Evolutionary conservation across 2,888 invertebrate species (phyloP).

Genomic region (Dasypolia templi): DNA sequence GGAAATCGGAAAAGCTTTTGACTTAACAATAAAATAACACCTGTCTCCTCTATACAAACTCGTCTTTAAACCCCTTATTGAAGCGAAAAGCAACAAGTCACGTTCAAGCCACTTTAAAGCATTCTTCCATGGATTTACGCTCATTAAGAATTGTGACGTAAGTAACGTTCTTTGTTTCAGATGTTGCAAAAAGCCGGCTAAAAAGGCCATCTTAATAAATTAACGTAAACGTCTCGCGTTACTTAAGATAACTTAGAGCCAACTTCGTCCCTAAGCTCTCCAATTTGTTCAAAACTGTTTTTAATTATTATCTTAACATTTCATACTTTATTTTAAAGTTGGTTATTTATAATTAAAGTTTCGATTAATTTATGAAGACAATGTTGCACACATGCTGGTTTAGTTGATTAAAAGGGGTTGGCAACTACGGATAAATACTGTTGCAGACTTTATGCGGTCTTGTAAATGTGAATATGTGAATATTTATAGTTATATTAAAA

Average conservation of each 20-base stretch:
- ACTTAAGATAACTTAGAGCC: conserved; percentile 39
- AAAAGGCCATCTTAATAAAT: conserved; percentile 47
- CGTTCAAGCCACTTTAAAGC: conserved; percentile 26
- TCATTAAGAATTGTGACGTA: conserved; percentile 17
- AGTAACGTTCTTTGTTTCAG: conserved; percentile 44
- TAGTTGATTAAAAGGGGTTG: not conserved
- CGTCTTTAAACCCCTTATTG: conserved; percentile 29
- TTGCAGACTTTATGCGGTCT: conserved; percentile 14
- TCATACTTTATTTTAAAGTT: not conserved
- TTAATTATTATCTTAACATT: conserved; percentile 14
- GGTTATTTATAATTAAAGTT: conserved; percentile 23
- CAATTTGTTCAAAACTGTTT: conserved; percentile 49
- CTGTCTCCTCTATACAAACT: no score
- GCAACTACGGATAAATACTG: conserved; percentile 10
- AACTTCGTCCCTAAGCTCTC: conserved; percentile 48
- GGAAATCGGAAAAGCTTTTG: not conserved
- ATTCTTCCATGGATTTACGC: conserved; percentile 19
- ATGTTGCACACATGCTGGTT: not conserved
- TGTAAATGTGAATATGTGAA: conserved; percentile 13
- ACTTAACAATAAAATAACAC: not conserved
- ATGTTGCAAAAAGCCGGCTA: conserved; percentile 27
- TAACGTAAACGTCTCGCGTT: conserved; percentile 48
- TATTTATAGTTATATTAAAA: conserved; percentile 10
- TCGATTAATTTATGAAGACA: conserved; percentile 31
- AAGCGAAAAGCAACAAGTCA: conserved; percentile 40